A percentile compares a stretch with the other conserved stretches of the same genome.
These are phyloP conservation scores for Phasia obesa DNA, from an alignment of 2,888 invertebrate species.

Conservation along the genomic window DNA sequence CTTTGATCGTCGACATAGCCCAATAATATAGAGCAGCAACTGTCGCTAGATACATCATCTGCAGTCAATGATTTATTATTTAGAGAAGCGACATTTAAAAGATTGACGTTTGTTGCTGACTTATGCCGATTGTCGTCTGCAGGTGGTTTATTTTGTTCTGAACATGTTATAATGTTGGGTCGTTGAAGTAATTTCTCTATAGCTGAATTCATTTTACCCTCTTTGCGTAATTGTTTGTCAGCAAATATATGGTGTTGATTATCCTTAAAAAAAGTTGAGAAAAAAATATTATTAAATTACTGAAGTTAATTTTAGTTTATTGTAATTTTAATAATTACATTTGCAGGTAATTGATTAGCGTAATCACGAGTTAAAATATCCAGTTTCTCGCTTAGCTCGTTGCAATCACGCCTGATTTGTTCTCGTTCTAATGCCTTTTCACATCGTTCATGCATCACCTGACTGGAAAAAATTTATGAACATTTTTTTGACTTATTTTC, in stretches of 20 bases:
- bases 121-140: background rate
- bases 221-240: slow-evolving; percentile 82
- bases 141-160: slow-evolving; percentile 72
- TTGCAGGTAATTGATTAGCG: slow-evolving; percentile 75
- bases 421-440: slow-evolving; percentile 83
- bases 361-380: slow-evolving; percentile 82
- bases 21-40: slow-evolving; percentile 79
- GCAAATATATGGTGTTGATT: slow-evolving; percentile 76
- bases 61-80: slow-evolving; percentile 16
- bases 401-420: slow-evolving; percentile 83
- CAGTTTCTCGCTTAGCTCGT: slow-evolving; percentile 83
- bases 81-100: slow-evolving; percentile 75
- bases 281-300: slow-evolving; percentile 2
- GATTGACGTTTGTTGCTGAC: background rate
- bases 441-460: slow-evolving; percentile 81
- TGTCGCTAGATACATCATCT: slow-evolving; percentile 75
- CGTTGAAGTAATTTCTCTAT: slow-evolving; percentile 82
- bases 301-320: no score
- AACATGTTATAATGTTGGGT: slow-evolving; percentile 80
- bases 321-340: slow-evolving; percentile 73
- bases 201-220: slow-evolving; percentile 84
- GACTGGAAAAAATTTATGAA: slow-evolving; percentile 74
- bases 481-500: background rate
- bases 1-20: slow-evolving; percentile 80
- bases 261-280: slow-evolving; percentile 74